Conservation (phyloP, 1,140 invertebrate genomes). For the Lordiphosa stackelbergi region DNA sequence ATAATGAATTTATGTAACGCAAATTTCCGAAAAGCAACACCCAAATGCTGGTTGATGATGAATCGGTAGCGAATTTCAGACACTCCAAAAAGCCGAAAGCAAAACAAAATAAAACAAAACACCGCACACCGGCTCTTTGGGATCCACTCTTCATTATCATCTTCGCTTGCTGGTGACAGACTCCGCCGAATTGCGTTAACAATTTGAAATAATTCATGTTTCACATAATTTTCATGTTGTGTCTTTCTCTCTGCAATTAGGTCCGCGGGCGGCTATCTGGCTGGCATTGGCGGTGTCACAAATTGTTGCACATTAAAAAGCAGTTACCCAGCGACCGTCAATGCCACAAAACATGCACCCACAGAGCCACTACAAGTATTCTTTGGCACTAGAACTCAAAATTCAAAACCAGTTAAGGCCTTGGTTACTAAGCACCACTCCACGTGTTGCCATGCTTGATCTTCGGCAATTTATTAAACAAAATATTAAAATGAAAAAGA, state of each 20-base stretch:
- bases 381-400: constrained; percentile 22
- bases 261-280: background rate
- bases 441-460: constrained; percentile 22
- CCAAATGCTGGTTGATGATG: constrained; percentile 35
- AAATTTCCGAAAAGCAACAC: constrained; percentile 26
- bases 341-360: constrained; percentile 10
- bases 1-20: constrained; percentile 68
- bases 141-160: constrained; percentile 42
- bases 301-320: constrained; percentile 44
- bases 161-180: constrained; percentile 19
- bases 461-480: constrained; percentile 25
- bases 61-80: constrained; percentile 28
- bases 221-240: constrained; percentile 29
- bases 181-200: constrained; percentile 24
- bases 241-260: constrained; percentile 9
- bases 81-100: constrained; percentile 16
- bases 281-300: constrained; percentile 35
- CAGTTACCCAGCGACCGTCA: constrained; percentile 16
- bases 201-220: constrained; percentile 47
- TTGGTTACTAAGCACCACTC: constrained; percentile 21
- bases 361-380: constrained; percentile 8
- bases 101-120: constrained; percentile 26
- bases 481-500: constrained; percentile 25
- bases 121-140: constrained; percentile 15
- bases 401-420: constrained; percentile 38